Conservation (phyloP, 2,113 vertebrate genomes). For the Emberiza fucata region DNA sequence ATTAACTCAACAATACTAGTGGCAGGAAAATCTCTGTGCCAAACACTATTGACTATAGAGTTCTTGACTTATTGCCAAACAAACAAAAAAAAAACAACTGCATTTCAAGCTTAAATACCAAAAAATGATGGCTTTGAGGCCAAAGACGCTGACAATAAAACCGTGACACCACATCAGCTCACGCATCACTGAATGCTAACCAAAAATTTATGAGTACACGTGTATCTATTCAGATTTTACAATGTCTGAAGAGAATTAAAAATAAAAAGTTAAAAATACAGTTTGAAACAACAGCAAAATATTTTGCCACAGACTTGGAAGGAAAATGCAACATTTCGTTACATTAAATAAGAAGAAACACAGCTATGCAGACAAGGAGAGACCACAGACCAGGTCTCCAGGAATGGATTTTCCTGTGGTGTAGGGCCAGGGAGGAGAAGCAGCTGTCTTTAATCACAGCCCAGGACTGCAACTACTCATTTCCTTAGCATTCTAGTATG, state of each 20-base stretch:
- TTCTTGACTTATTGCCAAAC: background rate
- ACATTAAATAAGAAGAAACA: background rate
- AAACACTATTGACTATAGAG: background rate
- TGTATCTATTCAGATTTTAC: background rate
- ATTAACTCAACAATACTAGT: background rate
- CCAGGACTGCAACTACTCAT: background rate
- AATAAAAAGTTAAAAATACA: background rate
- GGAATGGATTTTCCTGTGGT: background rate
- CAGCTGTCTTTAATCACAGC: background rate
- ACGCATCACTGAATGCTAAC: background rate
- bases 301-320: background rate
- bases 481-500: background rate
- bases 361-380: background rate
- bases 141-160: background rate
- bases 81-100: background rate
- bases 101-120: slow-evolving; percentile 9
- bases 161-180: background rate
- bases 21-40: slow-evolving; percentile 22
- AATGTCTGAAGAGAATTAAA: background rate
- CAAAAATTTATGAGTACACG: background rate
- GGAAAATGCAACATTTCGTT: background rate
- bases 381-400: background rate
- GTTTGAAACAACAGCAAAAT: background rate
- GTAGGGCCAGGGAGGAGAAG: background rate
- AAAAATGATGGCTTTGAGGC: slow-evolving; percentile 18